phyloP scores from a whole-genome alignment of 2,888 invertebrate species.

The Andrena chrysosceles region DNA sequence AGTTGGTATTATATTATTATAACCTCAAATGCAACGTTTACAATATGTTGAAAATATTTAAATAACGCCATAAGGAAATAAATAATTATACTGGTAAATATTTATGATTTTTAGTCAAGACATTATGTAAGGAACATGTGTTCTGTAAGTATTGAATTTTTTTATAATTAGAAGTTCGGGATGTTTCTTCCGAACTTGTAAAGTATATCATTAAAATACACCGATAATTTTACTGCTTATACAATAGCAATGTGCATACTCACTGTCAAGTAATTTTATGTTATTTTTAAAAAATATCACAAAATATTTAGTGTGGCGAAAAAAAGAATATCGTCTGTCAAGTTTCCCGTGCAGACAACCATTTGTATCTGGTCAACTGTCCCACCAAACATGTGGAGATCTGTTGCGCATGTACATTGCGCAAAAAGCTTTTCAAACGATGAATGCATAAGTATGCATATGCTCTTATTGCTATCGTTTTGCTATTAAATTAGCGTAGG shows the following conservation, averaged over 20 bases:
- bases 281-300: conserved; percentile 11
- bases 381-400: neutral
- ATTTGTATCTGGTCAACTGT: conserved; percentile 22
- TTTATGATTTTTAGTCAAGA: neutral
- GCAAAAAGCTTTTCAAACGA: neutral
- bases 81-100: neutral
- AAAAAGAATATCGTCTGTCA: conserved; percentile 20
- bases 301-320: conserved; percentile 12
- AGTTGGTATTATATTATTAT: conserved; percentile 8
- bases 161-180: neutral
- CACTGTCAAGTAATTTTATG: no score
- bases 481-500: no score
- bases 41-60: neutral
- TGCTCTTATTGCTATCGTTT: neutral
- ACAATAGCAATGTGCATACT: no score
- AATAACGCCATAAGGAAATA: neutral
- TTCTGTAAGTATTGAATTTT: neutral
- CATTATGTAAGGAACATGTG: neutral
- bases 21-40: conserved; percentile 37
- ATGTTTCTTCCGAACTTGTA: neutral
- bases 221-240: neutral
- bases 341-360: neutral
- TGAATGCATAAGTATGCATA: neutral
- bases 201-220: neutral
- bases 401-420: conserved; percentile 9